Evolutionary conservation across 2,113 vertebrate genomes (phyloP), one percentile per base, ranked within the genome.

Genomic region (Oophaga pumilio): DNA sequence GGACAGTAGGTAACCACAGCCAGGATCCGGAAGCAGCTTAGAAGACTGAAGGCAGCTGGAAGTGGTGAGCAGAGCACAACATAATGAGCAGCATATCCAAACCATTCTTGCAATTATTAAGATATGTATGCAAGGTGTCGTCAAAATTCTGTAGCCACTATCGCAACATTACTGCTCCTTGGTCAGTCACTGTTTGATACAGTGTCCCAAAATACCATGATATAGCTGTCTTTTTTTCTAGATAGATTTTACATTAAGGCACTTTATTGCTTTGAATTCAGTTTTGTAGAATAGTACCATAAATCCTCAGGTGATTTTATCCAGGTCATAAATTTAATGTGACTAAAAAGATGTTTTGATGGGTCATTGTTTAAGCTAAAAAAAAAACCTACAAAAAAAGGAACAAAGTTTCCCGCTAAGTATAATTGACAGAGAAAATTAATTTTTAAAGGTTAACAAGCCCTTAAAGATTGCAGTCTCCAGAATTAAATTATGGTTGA

Each of bases 381-480:
- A 69, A 80, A 68, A 73, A 81, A 69, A 80, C 22, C 28, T 86
- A 53, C 57, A 80, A 60, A 87, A 87, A 60, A 26, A 24, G 53
- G 49, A 52, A 52, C 68, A 78, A 80, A 69, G 24, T 79, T 79
- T 68, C 85, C 76, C 8, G 28, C 77, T 74, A 87, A 76, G 68
- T 74, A 76, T 76, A 87, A 87, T 87, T 87, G 86, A 87, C 79
- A 87, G 78, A 74, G 43, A 87, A 82, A 74, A 87, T 87, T 53
- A 76, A 62, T 82, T 82, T 82, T 74, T 71, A 87, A 87, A 87
- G 86, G 86, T 82, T 87, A 87, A 87, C 78, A 87, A 87, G 86
- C 79, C 77, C 86, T 82, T 24, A 87, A 81, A 82, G 78, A 87
- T 87, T 87, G 68, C 57, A 62, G 60, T 74, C 69, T 82, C 20